Evolutionary conservation across 2,797 vertebrate species (phyloP), one percentile per base, ranked within the genome.

Genomic region (Chaunax sp.): DNA sequence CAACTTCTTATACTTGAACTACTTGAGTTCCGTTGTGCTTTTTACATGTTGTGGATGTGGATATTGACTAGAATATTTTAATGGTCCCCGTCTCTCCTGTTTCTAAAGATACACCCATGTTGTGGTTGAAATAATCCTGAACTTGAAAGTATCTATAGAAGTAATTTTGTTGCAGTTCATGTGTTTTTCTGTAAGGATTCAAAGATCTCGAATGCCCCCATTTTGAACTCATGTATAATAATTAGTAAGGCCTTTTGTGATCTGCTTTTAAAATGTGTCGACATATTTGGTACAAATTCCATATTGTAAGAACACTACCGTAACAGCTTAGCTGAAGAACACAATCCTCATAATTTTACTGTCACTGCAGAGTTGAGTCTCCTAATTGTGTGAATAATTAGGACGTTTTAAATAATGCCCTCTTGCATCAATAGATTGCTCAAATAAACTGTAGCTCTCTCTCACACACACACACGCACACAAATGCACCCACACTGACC

Each of bases 401-500:
- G 23, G 23, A 43, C 18, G 33, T 19, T 69, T 59, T 75, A 53
- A 71, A 74, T 64, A 33, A 35, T 35, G 9, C 28, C 9, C 28
- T 9, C 28, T 30, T 30, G 28, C 9, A 35, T 10, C 33, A 11
- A 35, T 8, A 35, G 33, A 2, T 11, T 35, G 33, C 10, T 35
- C 10, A 35, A 35, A 35, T 35, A 35, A 35, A 35, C 33, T 35
- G 33, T 11, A 35, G 33, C 33, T 35, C 28, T 30, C 5, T 30
- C 28, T 30, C 33, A 40, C 22, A 53, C 50, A 55, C 23, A 54
- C 49, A 59, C 54, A 47, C 41, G 20, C 25, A 43, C 58, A 47
- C 55, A 67, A 47, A 55, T 28, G 43, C 25, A 52, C 46, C 30
- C 68, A 67, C 60, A 62, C 47, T 84, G 82, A 83, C 73, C 72